These are phyloP conservation scores for Lasioglossum lativentre DNA, from an alignment of 2,888 invertebrate species.

Conservation along the genomic window DNA sequence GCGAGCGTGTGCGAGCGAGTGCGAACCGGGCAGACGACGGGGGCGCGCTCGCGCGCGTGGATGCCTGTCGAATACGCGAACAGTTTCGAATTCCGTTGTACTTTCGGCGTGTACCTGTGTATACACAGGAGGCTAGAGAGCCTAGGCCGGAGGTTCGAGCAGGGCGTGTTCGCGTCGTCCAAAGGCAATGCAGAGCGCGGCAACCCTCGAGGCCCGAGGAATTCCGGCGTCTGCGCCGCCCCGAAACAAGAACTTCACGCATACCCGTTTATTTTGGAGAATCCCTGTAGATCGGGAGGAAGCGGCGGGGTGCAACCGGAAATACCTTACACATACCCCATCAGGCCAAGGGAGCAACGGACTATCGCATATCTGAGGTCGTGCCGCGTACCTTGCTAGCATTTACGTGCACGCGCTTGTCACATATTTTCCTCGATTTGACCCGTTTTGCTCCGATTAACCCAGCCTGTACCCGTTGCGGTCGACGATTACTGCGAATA, in stretches of 20 bases:
- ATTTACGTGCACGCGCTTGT: constrained; percentile 50
- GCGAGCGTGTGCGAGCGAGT: background rate
- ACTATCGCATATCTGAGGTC: constrained; percentile 66
- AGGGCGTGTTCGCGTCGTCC: constrained; percentile 64
- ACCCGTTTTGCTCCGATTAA: constrained; percentile 43
- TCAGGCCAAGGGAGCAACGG: constrained; percentile 48
- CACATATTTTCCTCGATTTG: constrained; percentile 62
- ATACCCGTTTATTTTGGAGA: constrained; percentile 73
- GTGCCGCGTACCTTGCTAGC: constrained; percentile 54
- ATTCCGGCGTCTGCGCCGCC: constrained; percentile 63
- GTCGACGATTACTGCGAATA: constrained; percentile 33
- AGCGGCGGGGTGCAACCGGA: constrained; percentile 46
- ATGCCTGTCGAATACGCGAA: constrained; percentile 54
- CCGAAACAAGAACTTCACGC: constrained; percentile 74
- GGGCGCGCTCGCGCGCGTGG: background rate
- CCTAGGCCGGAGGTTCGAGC: constrained; percentile 10
- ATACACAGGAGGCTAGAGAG: background rate
- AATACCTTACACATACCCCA: constrained; percentile 72
- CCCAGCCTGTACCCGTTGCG: constrained; percentile 9
- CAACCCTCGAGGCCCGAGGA: constrained; percentile 56
- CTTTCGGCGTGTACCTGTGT: constrained; percentile 56
- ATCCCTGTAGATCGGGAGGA: constrained; percentile 54
- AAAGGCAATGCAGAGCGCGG: constrained; percentile 66
- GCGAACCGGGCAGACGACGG: constrained; percentile 16
- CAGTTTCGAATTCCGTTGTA: constrained; percentile 69